Percentiles rank a stretch among this genome's conserved stretches.
Conservation (phyloP, 2,888 invertebrate genomes). For the Caradrina clavipalpis region DNA sequence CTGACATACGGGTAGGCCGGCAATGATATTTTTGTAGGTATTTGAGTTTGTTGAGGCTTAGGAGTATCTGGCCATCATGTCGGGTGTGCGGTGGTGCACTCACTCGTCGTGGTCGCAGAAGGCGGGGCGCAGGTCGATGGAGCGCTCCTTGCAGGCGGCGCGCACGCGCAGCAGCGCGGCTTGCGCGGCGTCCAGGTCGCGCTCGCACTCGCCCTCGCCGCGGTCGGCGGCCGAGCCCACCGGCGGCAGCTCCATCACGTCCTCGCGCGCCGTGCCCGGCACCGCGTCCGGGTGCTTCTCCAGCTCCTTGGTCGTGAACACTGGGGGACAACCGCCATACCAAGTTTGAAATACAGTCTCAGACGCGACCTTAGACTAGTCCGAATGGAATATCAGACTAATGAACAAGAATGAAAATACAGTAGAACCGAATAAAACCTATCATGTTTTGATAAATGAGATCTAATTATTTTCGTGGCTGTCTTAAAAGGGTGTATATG, state of each 20-base stretch:
- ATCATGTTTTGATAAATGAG: too few species aligned
- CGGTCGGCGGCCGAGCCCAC: slow-evolving; percentile 76
- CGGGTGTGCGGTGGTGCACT: slow-evolving; percentile 39
- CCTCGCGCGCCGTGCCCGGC: slow-evolving; percentile 71
- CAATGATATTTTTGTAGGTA: too few species aligned
- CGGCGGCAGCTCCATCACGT: slow-evolving; percentile 90
- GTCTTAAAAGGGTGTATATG: not conserved
- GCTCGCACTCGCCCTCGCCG: slow-evolving; percentile 64
- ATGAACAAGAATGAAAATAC: too few species aligned
- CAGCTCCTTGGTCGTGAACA: slow-evolving; percentile 92
- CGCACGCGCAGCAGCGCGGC: slow-evolving; percentile 92
- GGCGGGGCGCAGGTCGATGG: slow-evolving; percentile 92
- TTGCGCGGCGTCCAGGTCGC: slow-evolving; percentile 90
- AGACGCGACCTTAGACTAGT: too few species aligned
- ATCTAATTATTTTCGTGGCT: too few species aligned
- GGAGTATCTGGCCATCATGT: too few species aligned
- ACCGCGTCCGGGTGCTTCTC: slow-evolving; percentile 92
- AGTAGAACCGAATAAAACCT: too few species aligned
- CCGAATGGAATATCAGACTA: too few species aligned
- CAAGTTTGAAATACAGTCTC: too few species aligned
- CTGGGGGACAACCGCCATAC: slow-evolving; percentile 72
- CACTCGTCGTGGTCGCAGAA: slow-evolving; percentile 94
- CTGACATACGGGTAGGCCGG: too few species aligned
- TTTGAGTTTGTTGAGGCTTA: too few species aligned
- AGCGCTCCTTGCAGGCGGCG: slow-evolving; percentile 91